Evolutionary conservation across 2,797 vertebrate genomes (phyloP).

Genomic region (Anguilla pacifica): DNA sequence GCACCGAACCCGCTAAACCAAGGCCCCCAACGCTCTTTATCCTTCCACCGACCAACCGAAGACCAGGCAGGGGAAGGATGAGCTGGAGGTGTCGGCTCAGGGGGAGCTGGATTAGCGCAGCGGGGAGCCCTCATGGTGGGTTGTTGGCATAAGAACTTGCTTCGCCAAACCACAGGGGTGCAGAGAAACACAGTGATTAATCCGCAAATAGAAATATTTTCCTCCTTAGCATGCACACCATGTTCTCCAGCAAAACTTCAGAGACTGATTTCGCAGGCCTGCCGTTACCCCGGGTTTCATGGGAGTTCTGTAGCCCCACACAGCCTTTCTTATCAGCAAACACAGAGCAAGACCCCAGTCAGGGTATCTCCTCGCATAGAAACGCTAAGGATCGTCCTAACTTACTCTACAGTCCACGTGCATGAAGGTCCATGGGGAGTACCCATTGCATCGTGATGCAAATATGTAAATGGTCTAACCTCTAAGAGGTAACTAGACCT

Average conservation of each 20-base stretch:
- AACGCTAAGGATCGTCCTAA: background rate
- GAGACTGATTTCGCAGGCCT: background rate
- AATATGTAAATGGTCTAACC: background rate
- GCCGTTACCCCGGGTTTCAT: background rate
- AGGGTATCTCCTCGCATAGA: background rate
- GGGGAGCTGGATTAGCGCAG: constrained; percentile 22
- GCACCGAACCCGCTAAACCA: background rate
- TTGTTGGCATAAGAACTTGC: background rate
- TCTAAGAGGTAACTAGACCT: background rate
- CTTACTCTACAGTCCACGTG: background rate
- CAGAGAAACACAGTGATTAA: constrained; percentile 13
- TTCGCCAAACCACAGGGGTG: constrained; percentile 1
- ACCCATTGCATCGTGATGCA: background rate
- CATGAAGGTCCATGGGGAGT: background rate
- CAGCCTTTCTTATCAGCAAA: background rate
- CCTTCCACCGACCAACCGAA: background rate
- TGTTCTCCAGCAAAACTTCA: background rate
- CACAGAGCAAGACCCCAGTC: background rate
- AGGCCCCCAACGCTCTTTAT: background rate
- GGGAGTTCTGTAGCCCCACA: background rate
- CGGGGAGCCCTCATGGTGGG: background rate
- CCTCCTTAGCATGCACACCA: background rate
- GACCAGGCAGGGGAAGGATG: background rate
- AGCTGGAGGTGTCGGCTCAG: background rate
- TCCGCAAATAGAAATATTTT: background rate